Evolutionary conservation across 2,113 vertebrate species (phyloP).

Genomic region (Calyptommatus sinebrachiatus): DNA sequence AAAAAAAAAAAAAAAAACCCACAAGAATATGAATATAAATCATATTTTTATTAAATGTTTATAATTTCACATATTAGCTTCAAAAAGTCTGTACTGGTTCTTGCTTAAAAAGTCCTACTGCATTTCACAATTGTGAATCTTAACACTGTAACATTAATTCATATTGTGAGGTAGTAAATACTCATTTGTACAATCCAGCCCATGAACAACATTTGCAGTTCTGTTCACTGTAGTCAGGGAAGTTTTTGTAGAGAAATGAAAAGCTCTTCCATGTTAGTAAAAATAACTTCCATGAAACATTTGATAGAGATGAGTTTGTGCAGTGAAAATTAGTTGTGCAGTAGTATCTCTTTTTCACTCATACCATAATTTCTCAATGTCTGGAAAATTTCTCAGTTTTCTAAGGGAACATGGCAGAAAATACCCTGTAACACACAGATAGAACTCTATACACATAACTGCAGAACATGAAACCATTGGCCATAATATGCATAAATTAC

Average conservation of each 20-base stretch:
- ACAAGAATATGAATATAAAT: not conserved
- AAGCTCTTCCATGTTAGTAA: not conserved
- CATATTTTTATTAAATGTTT: not conserved
- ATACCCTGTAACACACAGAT: no score
- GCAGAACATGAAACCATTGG: no score
- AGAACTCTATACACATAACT: no score
- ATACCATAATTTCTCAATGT: no score
- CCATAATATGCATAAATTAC: not conserved
- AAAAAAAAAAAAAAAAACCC: no score
- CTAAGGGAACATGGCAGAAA: no score
- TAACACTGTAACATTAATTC: not conserved
- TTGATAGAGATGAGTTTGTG: not conserved
- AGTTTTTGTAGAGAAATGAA: not conserved
- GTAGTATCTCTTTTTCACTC: no score
- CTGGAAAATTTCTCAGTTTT: no score
- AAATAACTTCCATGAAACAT: not conserved
- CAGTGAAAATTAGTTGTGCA: not conserved
- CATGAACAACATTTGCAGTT: not conserved
- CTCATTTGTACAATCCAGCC: not conserved
- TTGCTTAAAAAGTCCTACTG: not conserved
- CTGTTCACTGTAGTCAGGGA: not conserved
- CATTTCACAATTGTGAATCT: not conserved
- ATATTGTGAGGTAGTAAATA: conserved; percentile 2
- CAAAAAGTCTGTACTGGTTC: not conserved
- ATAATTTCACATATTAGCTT: not conserved